Base-by-base conservation (phyloP, 2,797 vertebrate species). In the Melanotaenia parkinsoni region DNA sequence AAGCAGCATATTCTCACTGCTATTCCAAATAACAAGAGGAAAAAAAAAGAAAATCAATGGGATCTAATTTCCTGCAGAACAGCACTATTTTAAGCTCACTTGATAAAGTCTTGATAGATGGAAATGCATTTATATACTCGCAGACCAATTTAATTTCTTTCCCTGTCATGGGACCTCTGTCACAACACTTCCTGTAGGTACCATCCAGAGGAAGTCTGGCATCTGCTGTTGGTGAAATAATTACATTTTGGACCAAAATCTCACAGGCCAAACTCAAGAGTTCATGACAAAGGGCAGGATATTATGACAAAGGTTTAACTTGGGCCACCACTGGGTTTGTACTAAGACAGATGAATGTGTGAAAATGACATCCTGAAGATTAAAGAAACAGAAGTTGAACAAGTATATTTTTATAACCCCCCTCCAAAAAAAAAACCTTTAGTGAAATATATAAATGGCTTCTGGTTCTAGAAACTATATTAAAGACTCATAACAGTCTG, bases 171-270 rank as follows among this genome's bases (percentile, higher is more conserved):
- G 83, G 88, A 87, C 77, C 80, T 79, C 76, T 77, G 86, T 86
- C 77, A 76, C 74, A 80, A 66, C 74, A 85, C 87, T 91, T 94
- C 92, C 93, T 92, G 91, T 84, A 91, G 89, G 91, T 92, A 84
- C 80, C 88, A 91, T 91, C 80, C 85, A 88, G 62, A 90, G 93
- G 92, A 93, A 93, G 90, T 92, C 86, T 89, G 91, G 87, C 87
- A 88, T 89, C 77, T 88, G 91, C 86, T 90, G 77, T 86, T 80
- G 87, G 82, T 90, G 84, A 82, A 85, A 87, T 90, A 86, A 90
- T 92, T 87, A 85, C 69, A 69, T 89, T 92, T 79, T 73, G 72
- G 76, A 79, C 67, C 82, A 70, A 90, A 87, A 80, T 86, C 73
- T 79, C 74, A 82, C 26, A 71, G 26, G 50, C 77, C 73, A 65